These are phyloP conservation scores for Thalassoma bifasciatum DNA, from an alignment of 2,113 vertebrate genomes.

Conservation along the genomic window DNA sequence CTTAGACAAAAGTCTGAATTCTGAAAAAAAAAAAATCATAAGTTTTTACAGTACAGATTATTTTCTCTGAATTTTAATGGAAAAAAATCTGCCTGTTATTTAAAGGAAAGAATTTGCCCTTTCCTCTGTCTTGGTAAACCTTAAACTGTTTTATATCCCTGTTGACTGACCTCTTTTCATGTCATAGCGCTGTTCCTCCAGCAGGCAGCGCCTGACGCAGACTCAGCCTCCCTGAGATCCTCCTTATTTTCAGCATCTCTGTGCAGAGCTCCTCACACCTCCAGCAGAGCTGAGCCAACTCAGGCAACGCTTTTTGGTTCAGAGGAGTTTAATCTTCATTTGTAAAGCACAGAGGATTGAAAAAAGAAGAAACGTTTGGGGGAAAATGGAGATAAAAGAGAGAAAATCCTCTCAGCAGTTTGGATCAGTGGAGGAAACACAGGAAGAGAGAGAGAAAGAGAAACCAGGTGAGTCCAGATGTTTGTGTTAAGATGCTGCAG, in stretches of 20 bases:
- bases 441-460: slow-evolving; percentile 60
- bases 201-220: slow-evolving; percentile 61
- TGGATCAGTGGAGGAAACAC: slow-evolving; percentile 80
- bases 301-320: neutral
- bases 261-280: neutral
- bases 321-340: neutral
- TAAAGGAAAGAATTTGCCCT: too few species aligned
- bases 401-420: slow-evolving; percentile 71
- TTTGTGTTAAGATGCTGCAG: too few species aligned
- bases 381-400: slow-evolving; percentile 81
- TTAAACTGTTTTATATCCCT: neutral
- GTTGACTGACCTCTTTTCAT: neutral
- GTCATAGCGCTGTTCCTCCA: neutral
- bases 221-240: neutral
- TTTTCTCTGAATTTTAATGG: too few species aligned
- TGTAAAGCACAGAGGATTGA: neutral
- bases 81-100: too few species aligned
- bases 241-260: slow-evolving; percentile 14
- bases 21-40: too few species aligned
- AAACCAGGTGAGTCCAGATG: slow-evolving; percentile 76
- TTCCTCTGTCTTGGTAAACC: too few species aligned
- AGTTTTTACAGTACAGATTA: too few species aligned
- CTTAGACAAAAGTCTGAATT: too few species aligned
- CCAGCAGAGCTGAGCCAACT: neutral
- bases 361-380: neutral